These are phyloP conservation scores for Chymomyza fuscimana DNA, from an alignment of 2,888 invertebrate genomes.

Conservation along the genomic window DNA sequence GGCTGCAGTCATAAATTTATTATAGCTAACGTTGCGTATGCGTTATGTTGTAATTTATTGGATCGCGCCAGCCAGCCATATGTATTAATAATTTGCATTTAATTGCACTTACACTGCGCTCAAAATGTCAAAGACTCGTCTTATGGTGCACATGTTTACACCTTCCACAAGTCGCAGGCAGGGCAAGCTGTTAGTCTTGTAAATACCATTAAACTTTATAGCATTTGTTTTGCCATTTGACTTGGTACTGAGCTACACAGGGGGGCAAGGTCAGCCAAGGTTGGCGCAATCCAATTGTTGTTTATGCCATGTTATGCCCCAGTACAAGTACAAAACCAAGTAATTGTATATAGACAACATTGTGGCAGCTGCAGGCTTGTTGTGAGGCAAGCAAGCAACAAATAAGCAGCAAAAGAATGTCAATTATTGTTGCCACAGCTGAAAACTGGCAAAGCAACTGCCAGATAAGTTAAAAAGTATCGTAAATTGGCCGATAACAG, in stretches of 20 bases:
- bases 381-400: neutral
- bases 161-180: constrained; percentile 2
- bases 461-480: neutral
- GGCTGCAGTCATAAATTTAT: neutral
- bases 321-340: neutral
- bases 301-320: neutral
- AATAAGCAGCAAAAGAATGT: neutral
- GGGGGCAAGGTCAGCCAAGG: neutral
- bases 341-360: neutral
- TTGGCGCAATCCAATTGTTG: neutral
- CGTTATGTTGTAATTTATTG: constrained; percentile 2
- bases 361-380: neutral
- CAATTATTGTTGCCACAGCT: neutral
- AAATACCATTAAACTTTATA: constrained; percentile 10
- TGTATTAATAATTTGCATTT: constrained; percentile 15
- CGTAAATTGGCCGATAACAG: neutral
- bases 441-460: neutral
- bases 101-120: constrained; percentile 4
- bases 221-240: constrained; percentile 1
- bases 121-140: neutral
- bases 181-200: constrained; percentile 12
- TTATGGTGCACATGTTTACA: neutral
- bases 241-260: neutral
- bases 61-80: neutral
- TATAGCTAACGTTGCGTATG: constrained; percentile 1